phyloP scores from a whole-genome alignment of 2,888 invertebrate species.

The Hecatera dysodea region DNA sequence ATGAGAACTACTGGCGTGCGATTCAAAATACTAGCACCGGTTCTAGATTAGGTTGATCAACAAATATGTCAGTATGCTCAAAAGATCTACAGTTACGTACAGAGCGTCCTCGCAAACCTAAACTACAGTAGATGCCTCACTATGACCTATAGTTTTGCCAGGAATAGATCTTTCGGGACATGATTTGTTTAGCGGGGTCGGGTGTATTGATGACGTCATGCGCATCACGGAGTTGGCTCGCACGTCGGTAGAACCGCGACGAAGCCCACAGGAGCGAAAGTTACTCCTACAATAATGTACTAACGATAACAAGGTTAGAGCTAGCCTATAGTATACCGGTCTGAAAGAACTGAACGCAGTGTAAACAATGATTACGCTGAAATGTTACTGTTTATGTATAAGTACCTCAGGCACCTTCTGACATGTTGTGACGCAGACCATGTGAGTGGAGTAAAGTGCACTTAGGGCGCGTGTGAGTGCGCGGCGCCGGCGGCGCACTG shows the following conservation, averaged over 20 bases:
- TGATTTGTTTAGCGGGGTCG: not conserved
- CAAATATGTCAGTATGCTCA: no score
- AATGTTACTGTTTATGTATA: not conserved
- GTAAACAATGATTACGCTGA: not conserved
- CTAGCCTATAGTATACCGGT: no score
- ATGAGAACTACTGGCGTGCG: not conserved
- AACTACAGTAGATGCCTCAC: no score
- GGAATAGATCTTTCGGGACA: not conserved
- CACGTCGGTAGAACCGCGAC: not conserved
- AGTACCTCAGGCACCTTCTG: not conserved
- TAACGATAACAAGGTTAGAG: no score
- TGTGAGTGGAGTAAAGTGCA: constrained; percentile 11
- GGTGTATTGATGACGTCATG: not conserved
- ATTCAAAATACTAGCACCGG: not conserved
- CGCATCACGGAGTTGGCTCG: not conserved
- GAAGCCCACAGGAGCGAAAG: no score
- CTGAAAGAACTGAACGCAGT: no score
- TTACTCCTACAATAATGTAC: not conserved
- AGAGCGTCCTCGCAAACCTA: not conserved
- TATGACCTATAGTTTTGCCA: no score
- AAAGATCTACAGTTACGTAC: not conserved
- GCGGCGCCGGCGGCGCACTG: not conserved
- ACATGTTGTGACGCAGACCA: constrained; percentile 1
- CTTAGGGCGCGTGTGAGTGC: not conserved
- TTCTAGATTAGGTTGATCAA: not conserved